Base-by-base conservation (phyloP, 2,113 vertebrate genomes). In the Toxotes jaculatrix region DNA sequence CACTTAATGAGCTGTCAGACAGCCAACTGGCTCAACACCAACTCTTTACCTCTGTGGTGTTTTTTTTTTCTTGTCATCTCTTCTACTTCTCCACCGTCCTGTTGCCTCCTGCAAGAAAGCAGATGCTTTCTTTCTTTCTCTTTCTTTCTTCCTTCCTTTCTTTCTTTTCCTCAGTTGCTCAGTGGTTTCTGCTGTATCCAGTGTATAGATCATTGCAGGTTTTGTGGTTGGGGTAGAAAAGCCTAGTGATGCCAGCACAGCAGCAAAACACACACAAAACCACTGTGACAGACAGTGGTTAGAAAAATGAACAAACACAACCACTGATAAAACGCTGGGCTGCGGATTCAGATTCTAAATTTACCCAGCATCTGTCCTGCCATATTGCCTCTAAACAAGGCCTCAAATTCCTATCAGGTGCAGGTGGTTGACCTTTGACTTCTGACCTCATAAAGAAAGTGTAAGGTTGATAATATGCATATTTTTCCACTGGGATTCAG, bases 1-100 rank as follows among this genome's bases (percentile, higher is more conserved):
- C 90, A 79, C 89, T 92, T 93, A 93, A 94, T 94, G 82, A 92
- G 88, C 85, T 92, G 85, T 93, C 82, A 90, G 83, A 69, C 70
- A 74, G 90, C 93, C 93, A 94, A 87, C 85, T 92, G 91, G 91
- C 88, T 86, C 82, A 27, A 69, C 63, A 81, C 85, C 93, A 94
- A 74, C 21, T 74, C 62, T 75, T 63, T 76, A 67, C 67, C 67
- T 85, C 72, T 19, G 21, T 1, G 11, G 13, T 27, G 42, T 51
- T 32, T 57, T 38, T 63, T 36, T 55, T 19, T 32, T 7, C 3
- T 60, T 38, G 45, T 63, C 74, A 55, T 64, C 53, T 84, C 53
- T 36, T 43, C 27, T 65, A 38, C 59, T 65, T 53, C 43, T 71
- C 69, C 77, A 32, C 23, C 27, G 61, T 69, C 43, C 66, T 77